Conservation (phyloP, 2,797 vertebrate species). For the Sphenodon punctatus region DNA sequence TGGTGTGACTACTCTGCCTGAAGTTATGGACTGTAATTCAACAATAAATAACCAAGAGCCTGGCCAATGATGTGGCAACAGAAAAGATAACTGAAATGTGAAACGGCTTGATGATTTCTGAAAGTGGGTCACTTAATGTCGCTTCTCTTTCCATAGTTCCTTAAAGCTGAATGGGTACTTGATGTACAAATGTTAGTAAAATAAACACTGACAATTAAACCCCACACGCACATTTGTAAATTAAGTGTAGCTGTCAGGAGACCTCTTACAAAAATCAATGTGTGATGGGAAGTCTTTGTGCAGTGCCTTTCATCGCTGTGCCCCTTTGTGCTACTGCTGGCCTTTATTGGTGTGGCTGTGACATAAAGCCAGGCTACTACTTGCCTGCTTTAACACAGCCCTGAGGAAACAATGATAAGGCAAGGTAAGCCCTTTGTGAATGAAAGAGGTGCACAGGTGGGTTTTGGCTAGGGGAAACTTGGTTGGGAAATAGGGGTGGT, state of each 20-base stretch:
- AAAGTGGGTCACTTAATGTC: fast-evolving
- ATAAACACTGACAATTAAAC: fast-evolving
- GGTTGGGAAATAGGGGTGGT: not conserved
- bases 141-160: not conserved
- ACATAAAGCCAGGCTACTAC: fast-evolving
- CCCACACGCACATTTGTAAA: fast-evolving
- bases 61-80: not conserved
- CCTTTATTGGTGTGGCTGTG: fast-evolving
- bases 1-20: not conserved
- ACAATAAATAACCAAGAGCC: not conserved
- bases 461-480: not conserved
- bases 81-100: not conserved
- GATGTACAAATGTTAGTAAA: not conserved
- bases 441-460: not conserved
- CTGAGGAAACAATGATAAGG: not conserved
- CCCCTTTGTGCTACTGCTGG: not conserved
- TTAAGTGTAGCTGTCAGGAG: fast-evolving
- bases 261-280: not conserved
- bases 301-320: fast-evolving
- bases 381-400: fast-evolving
- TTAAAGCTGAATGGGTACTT: fast-evolving
- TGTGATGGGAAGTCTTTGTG: fast-evolving
- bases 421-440: fast-evolving
- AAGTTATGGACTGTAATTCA: not conserved
- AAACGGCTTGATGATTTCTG: not conserved